Evolutionary conservation across 2,113 vertebrate genomes (phyloP).

Genomic region (Petaurus breviceps): DNA sequence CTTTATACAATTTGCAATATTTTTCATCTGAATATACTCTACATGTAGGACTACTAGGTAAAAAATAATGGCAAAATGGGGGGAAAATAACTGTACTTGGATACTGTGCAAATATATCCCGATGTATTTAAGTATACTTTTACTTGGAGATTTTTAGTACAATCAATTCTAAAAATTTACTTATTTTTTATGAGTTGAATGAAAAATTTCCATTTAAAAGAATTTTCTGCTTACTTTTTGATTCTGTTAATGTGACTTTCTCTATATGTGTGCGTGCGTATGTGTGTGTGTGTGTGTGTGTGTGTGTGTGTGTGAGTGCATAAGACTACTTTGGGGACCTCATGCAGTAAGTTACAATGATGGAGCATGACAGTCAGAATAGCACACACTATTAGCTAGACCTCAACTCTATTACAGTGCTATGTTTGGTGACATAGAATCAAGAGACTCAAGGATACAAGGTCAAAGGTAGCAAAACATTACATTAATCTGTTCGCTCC

Average conservation of each 20-base stretch:
- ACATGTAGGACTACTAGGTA: conserved; percentile 16
- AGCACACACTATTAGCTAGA: conserved; percentile 91
- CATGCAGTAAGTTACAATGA: conserved; percentile 91
- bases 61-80: neutral
- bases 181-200: conserved; percentile 76
- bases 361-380: conserved; percentile 93
- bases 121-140: conserved; percentile 56
- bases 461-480: conserved; percentile 94
- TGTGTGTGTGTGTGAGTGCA: conserved; percentile 79
- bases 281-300: neutral
- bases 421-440: conserved; percentile 91
- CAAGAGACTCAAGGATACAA: conserved; percentile 91
- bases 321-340: conserved; percentile 88
- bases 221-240: conserved; percentile 82
- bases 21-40: conserved; percentile 1
- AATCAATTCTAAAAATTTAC: conserved; percentile 57
- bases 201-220: conserved; percentile 83
- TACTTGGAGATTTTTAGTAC: conserved; percentile 53
- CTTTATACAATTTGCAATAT: conserved; percentile 13
- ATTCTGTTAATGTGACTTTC: conserved; percentile 79
- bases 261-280: conserved; percentile 59
- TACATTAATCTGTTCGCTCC: conserved; percentile 92
- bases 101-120: conserved; percentile 30
- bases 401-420: conserved; percentile 91
- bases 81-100: neutral